Evolutionary conservation across 2,113 vertebrate genomes (phyloP), one percentile per base, ranked within the genome.

Genomic region (Symphodus melops): DNA sequence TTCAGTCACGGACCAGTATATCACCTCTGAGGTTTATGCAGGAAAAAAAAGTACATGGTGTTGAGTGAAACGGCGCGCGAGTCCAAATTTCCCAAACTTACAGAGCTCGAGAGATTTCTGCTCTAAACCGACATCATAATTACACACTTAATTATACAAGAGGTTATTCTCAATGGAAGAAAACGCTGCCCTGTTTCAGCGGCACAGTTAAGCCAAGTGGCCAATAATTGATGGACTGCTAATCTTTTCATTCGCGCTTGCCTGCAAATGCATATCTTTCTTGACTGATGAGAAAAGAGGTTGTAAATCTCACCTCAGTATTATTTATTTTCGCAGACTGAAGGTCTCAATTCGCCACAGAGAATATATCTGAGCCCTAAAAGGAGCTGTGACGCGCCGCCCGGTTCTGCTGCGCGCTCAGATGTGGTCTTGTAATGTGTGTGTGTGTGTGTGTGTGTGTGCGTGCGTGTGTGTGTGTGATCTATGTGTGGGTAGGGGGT

Each of bases 381-480:
- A 90, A 89, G 88, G 89, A 87, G 75, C 61, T 59, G 78, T 92
- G 92, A 92, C 91, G 91, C 84, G 76, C 79, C 52, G 58, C 14
- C 5, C 17, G 48, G 61, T 53, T 72, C 64, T 23, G 41, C 46
- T 16, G 87, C 79, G 86, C 88, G 83, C 88, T 91, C 73, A 89
- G 82, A 88, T 90, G 91, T 90, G 85, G 87, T 88, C 44, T 72
- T 60, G 17, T 60, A 13, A 19, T 58, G 75, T 65, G 76, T 58
- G 68, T 33, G 28, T 33, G 6, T 33, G 28, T 5, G 28, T 4
- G 4, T 33, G 28, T 65, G 80, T 60, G 80, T 53, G 51, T 23
- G 69, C 53, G 74, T 61, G 75, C 61, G 54, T 51, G 51, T 64
- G 48, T 66, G 82, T 60, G 51, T 56, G 68, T 52, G 61, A 44